Evolutionary conservation across 2,888 invertebrate species (phyloP).

Genomic region (Hydraecia micacea): DNA sequence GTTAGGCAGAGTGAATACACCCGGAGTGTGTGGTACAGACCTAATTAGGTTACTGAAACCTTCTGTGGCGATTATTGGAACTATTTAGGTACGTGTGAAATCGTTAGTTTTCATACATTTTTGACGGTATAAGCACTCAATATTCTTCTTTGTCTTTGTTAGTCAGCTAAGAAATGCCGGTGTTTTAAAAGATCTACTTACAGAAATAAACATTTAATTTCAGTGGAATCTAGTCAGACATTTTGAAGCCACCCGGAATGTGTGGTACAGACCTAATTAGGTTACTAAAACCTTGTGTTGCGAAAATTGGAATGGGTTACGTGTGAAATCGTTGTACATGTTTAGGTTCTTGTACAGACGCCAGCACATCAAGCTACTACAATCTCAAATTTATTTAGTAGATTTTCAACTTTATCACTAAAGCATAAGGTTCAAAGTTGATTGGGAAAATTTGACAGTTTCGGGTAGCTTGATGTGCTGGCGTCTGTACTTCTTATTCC

Average conservation of each 20-base stretch:
- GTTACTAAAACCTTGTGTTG: slow-evolving; percentile 39
- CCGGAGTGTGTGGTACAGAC: slow-evolving; percentile 57
- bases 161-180: not conserved
- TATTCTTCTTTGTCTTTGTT: not conserved
- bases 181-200: not conserved
- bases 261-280: slow-evolving; percentile 68
- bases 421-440: too few species aligned
- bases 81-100: not conserved
- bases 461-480: too few species aligned
- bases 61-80: slow-evolving; percentile 2
- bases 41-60: slow-evolving; percentile 67
- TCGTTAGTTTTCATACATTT: not conserved
- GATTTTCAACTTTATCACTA: too few species aligned
- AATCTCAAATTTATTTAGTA: too few species aligned
- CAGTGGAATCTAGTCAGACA: slow-evolving; percentile 56
- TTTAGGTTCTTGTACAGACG: not conserved
- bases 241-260: slow-evolving; percentile 46
- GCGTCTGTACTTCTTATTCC: not conserved
- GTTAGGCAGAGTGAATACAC: slow-evolving; percentile 62
- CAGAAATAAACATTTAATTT: not conserved
- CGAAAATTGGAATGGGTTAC: not conserved
- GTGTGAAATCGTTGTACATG: too few species aligned
- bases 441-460: too few species aligned
- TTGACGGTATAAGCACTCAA: not conserved
- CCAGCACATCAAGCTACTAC: too few species aligned